Percentiles rank a stretch among this genome's conserved stretches.
Conservation (phyloP, 1,140 invertebrate species). For the Ceratosolen solmsi region DNA sequence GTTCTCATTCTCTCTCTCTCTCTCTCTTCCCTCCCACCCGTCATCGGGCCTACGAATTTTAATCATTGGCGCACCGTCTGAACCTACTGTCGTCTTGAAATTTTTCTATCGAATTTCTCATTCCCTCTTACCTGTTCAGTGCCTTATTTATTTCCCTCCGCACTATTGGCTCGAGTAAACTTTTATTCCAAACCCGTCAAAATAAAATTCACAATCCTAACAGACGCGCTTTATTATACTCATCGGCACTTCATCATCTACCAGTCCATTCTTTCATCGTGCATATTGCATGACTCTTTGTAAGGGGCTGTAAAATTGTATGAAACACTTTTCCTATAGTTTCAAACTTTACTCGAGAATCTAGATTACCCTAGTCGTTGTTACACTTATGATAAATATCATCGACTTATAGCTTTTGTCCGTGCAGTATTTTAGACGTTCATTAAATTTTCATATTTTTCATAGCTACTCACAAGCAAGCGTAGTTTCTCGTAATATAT, state of each 20-base stretch:
- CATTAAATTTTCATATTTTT: background rate
- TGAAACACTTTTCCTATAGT: slow-evolving; percentile 7
- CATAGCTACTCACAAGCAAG: background rate
- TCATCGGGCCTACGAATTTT: background rate
- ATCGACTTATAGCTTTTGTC: no score
- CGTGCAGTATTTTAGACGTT: background rate
- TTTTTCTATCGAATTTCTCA: background rate
- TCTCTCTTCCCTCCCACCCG: background rate
- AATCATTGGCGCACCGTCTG: background rate
- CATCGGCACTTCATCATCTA: no score
- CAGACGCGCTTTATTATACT: no score
- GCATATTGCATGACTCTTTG: no score
- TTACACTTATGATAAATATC: background rate
- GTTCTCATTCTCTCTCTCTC: background rate
- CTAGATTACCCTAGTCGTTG: background rate
- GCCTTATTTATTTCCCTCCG: background rate
- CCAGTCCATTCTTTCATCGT: no score
- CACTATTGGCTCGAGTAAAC: no score
- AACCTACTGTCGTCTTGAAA: slow-evolving; percentile 1
- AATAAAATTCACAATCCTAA: no score
- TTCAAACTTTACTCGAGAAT: background rate
- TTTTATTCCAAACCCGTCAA: no score
- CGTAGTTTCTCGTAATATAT: background rate
- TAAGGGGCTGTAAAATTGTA: no score
- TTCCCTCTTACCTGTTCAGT: background rate